Evolutionary conservation across 2,797 vertebrate species (phyloP), one percentile per base, ranked within the genome.

Genomic region (Microhierax caerulescens): DNA sequence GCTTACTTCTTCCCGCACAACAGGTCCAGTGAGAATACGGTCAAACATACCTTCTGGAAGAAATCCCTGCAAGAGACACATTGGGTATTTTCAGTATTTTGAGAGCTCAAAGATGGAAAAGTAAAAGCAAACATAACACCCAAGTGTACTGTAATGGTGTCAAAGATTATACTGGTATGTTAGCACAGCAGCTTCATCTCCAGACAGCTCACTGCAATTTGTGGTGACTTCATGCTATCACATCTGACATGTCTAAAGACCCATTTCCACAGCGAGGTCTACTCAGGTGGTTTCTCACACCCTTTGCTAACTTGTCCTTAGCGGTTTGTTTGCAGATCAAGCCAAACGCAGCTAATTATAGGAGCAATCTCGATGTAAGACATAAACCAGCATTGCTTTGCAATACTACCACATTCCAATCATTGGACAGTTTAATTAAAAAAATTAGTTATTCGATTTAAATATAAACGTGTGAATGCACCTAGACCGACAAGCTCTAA

Each of bases 31-130:
- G 82, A 99, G 98, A 96, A 99, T 99, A 15, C 99, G 99, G 93
- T 99, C 99, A 86, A 99, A 99, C 99, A 99, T 99, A 50, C 98
- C 99, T 95, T 99, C 99, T 19, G 99, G 99, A 77, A 99, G 99
- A 96, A 99, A 99, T 21, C 99, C 99, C 99, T 99, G 95, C 6
- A 92, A 65, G 51, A 96, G 30, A 96, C 13, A 90, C 50, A 76
- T 14, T 1, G 5, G 4, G 9, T 9, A 3, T 14, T 32, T 12
- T 83, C 4, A 95, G 85, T 2, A 57, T 4, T 61, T 8, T 3
- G 21, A 87, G 13, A 64, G 61, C 28, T 28, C 6, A 2, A 4
- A 12, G 13, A 43, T 1, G 27, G 51, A 63, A 43, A 30, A 65
- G 30, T 5, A 39, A 37, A 61, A 51, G 45, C 73, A 47, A 73